Evolutionary conservation across 2,888 invertebrate genomes (phyloP).

Genomic region (Boloria euphrosyne): DNA sequence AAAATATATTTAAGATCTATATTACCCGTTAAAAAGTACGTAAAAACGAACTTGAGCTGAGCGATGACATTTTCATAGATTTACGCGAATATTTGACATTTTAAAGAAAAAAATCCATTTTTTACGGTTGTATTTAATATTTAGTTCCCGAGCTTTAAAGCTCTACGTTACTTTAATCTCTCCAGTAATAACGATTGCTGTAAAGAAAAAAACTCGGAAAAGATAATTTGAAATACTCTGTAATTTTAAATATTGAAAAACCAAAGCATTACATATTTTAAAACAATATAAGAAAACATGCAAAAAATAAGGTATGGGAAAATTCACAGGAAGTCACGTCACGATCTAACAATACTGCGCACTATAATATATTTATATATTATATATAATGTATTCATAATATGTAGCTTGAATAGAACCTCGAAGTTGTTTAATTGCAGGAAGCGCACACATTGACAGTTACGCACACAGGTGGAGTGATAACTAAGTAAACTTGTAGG

Average conservation of each 20-base stretch:
- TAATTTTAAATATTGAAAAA: not conserved
- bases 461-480: conserved; percentile 45
- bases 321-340: conserved; percentile 44
- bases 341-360: conserved; percentile 40
- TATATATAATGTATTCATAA: conserved; percentile 37
- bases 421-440: conserved; percentile 61
- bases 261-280: not conserved
- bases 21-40: too few relatives aligned
- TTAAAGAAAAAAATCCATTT: too few relatives aligned
- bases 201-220: too few relatives aligned
- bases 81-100: too few relatives aligned
- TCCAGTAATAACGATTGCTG: too few relatives aligned
- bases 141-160: too few relatives aligned
- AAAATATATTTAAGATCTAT: too few relatives aligned
- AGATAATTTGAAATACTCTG: too few relatives aligned
- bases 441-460: conserved; percentile 53
- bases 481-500: conserved; percentile 49
- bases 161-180: too few relatives aligned
- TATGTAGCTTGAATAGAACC: conserved; percentile 47
- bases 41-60: too few relatives aligned
- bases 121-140: too few relatives aligned
- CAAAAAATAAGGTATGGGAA: conserved; percentile 32
- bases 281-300: not conserved
- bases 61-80: too few relatives aligned
- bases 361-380: conserved; percentile 29